Percentiles rank a stretch among this genome's conserved stretches.
Conservation (phyloP, 2,888 invertebrate genomes). For the Eupithecia dodoneata region DNA sequence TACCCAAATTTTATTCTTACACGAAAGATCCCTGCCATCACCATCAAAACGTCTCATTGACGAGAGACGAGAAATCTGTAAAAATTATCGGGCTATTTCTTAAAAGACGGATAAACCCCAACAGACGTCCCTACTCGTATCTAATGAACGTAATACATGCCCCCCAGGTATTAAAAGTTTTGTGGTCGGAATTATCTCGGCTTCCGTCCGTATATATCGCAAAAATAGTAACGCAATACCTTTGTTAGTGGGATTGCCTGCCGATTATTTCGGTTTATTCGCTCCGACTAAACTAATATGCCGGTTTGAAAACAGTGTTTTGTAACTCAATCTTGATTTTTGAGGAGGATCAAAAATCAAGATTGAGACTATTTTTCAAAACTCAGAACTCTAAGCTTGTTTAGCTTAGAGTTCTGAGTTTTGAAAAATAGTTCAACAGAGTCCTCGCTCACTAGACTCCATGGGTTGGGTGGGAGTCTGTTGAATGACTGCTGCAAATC, state of each 20-base stretch:
- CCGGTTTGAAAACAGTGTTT: background rate
- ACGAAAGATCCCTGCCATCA: no score
- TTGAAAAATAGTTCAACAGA: no score
- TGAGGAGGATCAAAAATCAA: no score
- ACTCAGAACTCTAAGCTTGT: no score
- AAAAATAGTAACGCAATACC: constrained; percentile 27
- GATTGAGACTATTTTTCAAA: no score
- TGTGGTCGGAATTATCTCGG: constrained; percentile 41
- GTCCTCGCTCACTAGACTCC: no score
- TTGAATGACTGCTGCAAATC: no score
- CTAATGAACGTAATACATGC: constrained; percentile 72
- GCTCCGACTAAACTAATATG: background rate
- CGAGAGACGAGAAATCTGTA: background rate
- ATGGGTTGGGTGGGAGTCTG: no score
- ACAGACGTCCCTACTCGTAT: constrained; percentile 25
- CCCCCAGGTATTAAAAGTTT: constrained; percentile 69
- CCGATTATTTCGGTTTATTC: constrained; percentile 1
- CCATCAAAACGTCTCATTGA: no score
- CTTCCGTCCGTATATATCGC: constrained; percentile 30
- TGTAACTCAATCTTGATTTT: background rate
- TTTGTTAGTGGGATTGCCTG: constrained; percentile 17
- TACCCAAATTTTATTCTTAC: no score
- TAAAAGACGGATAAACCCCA: constrained; percentile 15
- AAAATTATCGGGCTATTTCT: background rate
- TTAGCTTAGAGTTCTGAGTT: no score